phyloP scores from a whole-genome alignment of 2,113 vertebrate species.

The Upupa epops region DNA sequence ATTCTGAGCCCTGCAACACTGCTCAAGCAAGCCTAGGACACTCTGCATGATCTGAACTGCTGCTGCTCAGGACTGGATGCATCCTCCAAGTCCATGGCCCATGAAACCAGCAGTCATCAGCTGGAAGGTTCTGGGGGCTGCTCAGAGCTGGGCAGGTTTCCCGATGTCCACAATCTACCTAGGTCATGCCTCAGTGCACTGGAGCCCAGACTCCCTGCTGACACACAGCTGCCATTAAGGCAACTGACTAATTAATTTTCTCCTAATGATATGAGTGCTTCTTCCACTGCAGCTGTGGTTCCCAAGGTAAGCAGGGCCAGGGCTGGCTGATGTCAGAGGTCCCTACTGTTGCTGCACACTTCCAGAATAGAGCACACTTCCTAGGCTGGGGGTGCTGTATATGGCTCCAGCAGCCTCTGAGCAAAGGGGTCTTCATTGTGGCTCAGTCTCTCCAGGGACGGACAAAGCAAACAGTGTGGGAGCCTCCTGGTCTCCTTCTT shows the following conservation, averaged over 20 bases:
- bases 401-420: neutral
- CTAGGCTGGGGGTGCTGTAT: neutral
- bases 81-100: neutral
- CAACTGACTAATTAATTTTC: constrained; percentile 44
- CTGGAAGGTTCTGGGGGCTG: neutral
- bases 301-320: neutral
- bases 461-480: neutral
- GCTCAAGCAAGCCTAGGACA: neutral
- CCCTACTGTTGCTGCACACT: neutral
- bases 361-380: neutral
- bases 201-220: neutral
- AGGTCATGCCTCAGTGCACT: neutral
- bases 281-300: constrained; percentile 39
- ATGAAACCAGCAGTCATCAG: neutral
- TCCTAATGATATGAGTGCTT: neutral
- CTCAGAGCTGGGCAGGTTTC: neutral
- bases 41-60: neutral
- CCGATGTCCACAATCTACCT: neutral
- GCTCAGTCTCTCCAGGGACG: neutral
- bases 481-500: neutral
- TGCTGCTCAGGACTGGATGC: neutral
- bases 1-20: neutral
- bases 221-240: neutral
- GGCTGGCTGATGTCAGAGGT: constrained; percentile 21
- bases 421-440: neutral